phyloP scores from a whole-genome alignment of 2,113 vertebrate genomes.

The Centropus bengalensis region DNA sequence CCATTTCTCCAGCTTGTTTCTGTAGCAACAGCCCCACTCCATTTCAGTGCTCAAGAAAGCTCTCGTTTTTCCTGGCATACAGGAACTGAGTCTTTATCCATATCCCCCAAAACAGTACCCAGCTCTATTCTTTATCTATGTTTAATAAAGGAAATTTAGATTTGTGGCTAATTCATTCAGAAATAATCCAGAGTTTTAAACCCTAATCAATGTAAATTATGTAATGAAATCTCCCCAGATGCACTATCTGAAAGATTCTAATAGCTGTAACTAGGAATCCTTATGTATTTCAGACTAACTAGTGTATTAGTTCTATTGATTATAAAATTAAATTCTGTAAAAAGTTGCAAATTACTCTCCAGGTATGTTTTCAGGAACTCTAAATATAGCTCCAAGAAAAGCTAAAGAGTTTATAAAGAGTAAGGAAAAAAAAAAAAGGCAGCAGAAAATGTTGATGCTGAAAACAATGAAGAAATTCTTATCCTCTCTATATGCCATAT shows the following conservation, averaged over 20 bases:
- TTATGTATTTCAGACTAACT: background rate
- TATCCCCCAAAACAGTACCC: background rate
- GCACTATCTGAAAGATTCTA: background rate
- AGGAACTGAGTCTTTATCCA: background rate
- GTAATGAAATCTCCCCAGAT: background rate
- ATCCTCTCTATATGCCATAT: background rate
- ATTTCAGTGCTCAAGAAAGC: background rate
- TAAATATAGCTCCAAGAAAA: background rate
- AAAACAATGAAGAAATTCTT: background rate
- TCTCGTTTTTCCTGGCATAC: background rate
- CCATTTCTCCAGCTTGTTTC: background rate
- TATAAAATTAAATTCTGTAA: background rate
- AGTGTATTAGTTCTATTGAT: background rate
- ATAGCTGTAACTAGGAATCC: background rate
- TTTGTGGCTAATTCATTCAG: background rate
- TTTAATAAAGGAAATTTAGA: background rate
- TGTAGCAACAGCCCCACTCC: background rate
- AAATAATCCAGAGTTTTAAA: background rate
- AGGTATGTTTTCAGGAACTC: background rate
- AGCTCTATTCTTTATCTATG: background rate
- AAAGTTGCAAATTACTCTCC: background rate
- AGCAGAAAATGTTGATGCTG: background rate
- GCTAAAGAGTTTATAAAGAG: background rate
- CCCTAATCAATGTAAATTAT: background rate
- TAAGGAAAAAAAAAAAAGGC: background rate